Evolutionary conservation across 2,113 vertebrate species (phyloP).

Genomic region (Gopherus evgoodei): DNA sequence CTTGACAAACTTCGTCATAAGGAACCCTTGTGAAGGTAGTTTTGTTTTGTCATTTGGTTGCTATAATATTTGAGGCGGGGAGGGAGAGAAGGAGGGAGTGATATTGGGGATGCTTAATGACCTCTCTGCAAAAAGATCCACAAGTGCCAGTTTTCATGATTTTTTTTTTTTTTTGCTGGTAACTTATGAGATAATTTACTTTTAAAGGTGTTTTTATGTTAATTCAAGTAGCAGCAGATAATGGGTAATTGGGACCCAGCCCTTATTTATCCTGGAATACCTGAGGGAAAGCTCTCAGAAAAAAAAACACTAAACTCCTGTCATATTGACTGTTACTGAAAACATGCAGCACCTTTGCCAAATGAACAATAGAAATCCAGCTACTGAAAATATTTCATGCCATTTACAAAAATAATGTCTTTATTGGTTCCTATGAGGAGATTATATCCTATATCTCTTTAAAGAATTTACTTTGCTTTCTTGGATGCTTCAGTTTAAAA

Average conservation of each 20-base stretch:
- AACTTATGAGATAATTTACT: constrained; percentile 70
- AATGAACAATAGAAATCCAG: background rate
- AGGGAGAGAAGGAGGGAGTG: background rate
- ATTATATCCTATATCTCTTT: too few species aligned
- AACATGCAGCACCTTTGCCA: background rate
- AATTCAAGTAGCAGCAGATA: constrained; percentile 67
- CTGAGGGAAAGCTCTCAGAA: background rate
- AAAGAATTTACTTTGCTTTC: too few species aligned
- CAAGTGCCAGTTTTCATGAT: constrained; percentile 56
- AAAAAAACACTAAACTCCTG: background rate
- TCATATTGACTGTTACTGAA: background rate
- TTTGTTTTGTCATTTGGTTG: background rate
- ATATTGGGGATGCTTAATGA: background rate
- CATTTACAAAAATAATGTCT: too few species aligned
- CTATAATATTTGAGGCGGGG: background rate
- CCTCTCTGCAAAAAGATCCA: background rate
- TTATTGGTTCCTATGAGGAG: too few species aligned
- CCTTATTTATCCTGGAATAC: background rate
- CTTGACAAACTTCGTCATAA: background rate
- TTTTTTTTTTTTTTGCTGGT: constrained; percentile 32
- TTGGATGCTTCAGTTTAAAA: too few species aligned
- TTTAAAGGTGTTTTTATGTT: constrained; percentile 61
- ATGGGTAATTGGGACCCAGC: constrained; percentile 28
- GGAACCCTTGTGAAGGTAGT: background rate
- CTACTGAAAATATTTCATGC: background rate